Base-by-base conservation (phyloP, 2,888 invertebrate genomes). In the Zygogramma bicolorata region DNA sequence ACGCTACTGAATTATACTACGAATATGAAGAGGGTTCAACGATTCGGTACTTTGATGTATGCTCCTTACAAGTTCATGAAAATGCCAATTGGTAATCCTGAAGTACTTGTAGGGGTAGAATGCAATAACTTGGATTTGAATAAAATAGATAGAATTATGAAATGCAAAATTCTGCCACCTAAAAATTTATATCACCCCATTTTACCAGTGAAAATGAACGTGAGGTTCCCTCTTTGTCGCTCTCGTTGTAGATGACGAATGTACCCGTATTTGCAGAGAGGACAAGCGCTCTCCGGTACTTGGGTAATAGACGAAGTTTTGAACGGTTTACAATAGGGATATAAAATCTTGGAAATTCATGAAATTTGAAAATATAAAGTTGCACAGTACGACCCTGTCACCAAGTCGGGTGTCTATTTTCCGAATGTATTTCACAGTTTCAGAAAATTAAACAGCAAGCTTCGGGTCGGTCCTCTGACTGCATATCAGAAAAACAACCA, bases 301-400 rank as follows among this genome's bases (percentile, higher is more conserved):
- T 86, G 82, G 84, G 81, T 84, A 27, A 77, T 80, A 2, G 79
- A 79, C 10, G 85, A 85, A 72, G 34, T 86, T 0, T 29, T 72
- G 46, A 79, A 76, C 70, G 85, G 84, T n/a, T 27, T 81, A 0
- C 40, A 77, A 62, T 66, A 70, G 29, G 84, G 83, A 0, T 86
- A 85, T 38, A 61, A 70, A 42, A 71, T 84, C n/a, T 4, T 80
- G 1, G 68, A 82, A 53, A 79, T 83, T 10, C 76, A 76, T 46
- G 84, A 84, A 73, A 80, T 85, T n/a, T 85, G 84, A 81, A 79
- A 83, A 61, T 86, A 84, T 63, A 49, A 81, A 31, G 67, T 78
- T 20, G 75, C 77, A 0, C 69, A 75, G 15, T 82, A 80, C 29
- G 68, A 80, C 63, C 62, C n/a, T n/a, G 65, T 10, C 6, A 74